These are phyloP conservation scores for Bugulina stolonifera DNA, from an alignment of 2,888 invertebrate genomes.

Conservation along the genomic window DNA sequence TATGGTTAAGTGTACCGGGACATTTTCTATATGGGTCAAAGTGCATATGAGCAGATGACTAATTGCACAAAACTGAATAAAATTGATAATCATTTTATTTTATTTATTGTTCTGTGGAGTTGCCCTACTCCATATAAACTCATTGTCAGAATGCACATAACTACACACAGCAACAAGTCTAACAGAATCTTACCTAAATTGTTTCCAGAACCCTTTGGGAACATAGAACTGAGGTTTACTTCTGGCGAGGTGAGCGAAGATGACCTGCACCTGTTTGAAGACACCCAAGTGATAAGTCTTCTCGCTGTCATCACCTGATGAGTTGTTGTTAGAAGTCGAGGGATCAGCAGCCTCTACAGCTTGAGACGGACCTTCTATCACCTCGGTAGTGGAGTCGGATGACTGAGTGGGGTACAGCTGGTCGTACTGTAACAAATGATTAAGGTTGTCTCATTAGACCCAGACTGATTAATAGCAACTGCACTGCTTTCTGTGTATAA, in stretches of 20 bases:
- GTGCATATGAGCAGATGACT: too few species aligned
- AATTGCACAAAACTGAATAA: too few species aligned
- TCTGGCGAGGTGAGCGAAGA: constrained; percentile 91
- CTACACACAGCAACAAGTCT: too few species aligned
- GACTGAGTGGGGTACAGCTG: background rate
- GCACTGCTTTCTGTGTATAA: too few species aligned
- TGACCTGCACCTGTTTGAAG: constrained; percentile 91
- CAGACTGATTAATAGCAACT: too few species aligned
- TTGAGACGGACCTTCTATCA: background rate
- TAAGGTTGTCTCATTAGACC: too few species aligned
- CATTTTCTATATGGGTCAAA: too few species aligned
- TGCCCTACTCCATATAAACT: too few species aligned
- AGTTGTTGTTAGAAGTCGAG: background rate
- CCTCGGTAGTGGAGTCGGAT: background rate
- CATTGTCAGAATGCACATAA: too few species aligned
- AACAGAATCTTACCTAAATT: constrained; percentile 91
- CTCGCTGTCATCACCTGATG: constrained; percentile 40
- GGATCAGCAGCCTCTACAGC: background rate
- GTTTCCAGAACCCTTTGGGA: constrained; percentile 94
- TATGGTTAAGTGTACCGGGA: too few species aligned
- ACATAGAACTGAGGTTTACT: constrained; percentile 94
- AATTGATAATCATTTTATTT: too few species aligned
- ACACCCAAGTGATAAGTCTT: constrained; percentile 86
- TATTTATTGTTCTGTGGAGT: too few species aligned
- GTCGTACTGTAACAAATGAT: background rate